Conservation (phyloP, 2,113 vertebrate species). For the Nerophis lumbriciformis region DNA sequence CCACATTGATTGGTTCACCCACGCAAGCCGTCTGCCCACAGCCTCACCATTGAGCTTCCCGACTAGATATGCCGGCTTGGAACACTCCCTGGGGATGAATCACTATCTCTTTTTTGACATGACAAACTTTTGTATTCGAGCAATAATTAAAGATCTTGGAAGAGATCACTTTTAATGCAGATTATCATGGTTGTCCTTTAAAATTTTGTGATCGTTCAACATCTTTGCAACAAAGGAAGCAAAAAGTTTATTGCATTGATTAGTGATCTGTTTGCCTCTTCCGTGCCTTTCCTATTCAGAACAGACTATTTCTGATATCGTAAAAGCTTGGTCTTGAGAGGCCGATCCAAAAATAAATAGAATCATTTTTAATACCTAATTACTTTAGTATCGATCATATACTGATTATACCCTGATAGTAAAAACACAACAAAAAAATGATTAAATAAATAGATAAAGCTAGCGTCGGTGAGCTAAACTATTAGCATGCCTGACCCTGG, state of each 20-base stretch:
- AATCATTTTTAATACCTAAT: no score
- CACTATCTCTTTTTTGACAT: constrained; percentile 46
- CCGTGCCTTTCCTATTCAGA: constrained; percentile 4
- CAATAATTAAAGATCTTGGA: neutral
- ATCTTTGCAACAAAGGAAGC: constrained; percentile 12
- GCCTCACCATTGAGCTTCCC: constrained; percentile 42
- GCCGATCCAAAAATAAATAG: no score
- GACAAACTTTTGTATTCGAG: neutral
- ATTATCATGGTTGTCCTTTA: constrained; percentile 22
- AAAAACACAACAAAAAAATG: no score
- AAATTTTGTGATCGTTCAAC: constrained; percentile 11
- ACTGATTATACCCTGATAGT: no score
- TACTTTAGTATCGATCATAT: no score
- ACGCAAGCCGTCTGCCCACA: constrained; percentile 41
- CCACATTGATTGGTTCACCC: constrained; percentile 57
- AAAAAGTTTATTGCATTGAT: constrained; percentile 28
- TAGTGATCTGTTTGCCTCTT: constrained; percentile 22
- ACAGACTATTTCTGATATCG: neutral
- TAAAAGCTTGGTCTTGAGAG: no score
- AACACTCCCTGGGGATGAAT: constrained; percentile 36
- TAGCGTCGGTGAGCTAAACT: no score
- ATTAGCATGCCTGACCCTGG: no score
- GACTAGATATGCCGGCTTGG: constrained; percentile 45
- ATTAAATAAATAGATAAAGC: no score
- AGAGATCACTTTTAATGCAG: neutral